Conservation (phyloP, 2,888 invertebrate genomes). For the Tridacna crocea region DNA sequence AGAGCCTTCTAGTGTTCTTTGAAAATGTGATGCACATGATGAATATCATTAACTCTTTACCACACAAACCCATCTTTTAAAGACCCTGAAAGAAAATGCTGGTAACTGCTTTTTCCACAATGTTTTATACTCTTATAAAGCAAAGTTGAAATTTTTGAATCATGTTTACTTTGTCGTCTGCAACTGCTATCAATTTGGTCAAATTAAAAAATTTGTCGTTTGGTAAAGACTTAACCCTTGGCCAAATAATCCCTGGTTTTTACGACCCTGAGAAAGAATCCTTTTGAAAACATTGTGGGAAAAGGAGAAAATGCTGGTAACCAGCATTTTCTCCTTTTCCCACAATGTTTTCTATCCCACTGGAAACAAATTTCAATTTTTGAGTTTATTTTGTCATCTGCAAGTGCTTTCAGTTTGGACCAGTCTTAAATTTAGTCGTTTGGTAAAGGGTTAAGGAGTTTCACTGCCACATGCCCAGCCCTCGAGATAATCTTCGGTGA, state of each 20-base stretch:
- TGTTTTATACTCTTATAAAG: too few species aligned
- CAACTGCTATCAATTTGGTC: too few species aligned
- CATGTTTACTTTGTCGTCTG: too few species aligned
- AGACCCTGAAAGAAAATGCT: too few species aligned
- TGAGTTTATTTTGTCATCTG: not conserved
- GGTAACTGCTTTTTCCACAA: too few species aligned
- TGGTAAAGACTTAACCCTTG: not conserved
- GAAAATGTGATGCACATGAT: too few species aligned
- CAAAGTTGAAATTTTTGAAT: too few species aligned
- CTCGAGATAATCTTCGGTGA: too few species aligned
- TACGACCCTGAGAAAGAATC: not conserved
- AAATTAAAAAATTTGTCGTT: too few species aligned
- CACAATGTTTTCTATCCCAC: not conserved
- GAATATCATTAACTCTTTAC: not conserved
- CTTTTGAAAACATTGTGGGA: not conserved
- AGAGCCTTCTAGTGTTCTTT: too few species aligned
- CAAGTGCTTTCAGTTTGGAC: not conserved
- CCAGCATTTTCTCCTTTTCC: slow-evolving; percentile 5
- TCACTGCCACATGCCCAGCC: too few species aligned
- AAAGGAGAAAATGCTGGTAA: not conserved
- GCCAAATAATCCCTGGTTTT: not conserved
- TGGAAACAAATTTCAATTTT: not conserved
- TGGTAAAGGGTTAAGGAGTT: not conserved
- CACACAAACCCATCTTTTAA: not conserved
- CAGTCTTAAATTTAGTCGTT: not conserved